Evolutionary conservation across 1,140 invertebrate species (phyloP), one percentile per base, ranked within the genome.

Genomic region (Cephus cinctus): DNA sequence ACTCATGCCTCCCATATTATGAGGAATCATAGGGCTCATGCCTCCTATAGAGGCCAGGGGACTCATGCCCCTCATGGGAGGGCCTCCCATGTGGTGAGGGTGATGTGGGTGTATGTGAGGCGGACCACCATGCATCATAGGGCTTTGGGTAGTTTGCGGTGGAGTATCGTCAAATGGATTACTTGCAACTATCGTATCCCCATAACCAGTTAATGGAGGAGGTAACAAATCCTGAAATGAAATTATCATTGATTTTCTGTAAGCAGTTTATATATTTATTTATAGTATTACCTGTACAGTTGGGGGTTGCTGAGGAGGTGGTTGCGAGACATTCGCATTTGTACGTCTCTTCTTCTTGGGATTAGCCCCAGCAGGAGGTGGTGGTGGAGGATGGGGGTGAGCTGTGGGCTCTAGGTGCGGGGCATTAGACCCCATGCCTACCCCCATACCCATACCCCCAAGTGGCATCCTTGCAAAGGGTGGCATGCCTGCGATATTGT

Each of bases 101-200:
- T 80, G 73, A 52, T 75, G 74, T 2, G 69, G 61, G 57, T 77
- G 76, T 71, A 80, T 78, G 43, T 78, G 78, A 2, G 70, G 71
- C 16, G 73, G 71, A 9, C 81, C 80, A 71, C 82, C 80, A 67
- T 81, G 66, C 75, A 86, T 85, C 75, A 82, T 85, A 31, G 80
- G 79, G 54, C 59, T 81, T 68, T 75, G 79, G 59, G 76, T 77
- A 70, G 69, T 80, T 75, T 58, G 83, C 62, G 75, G 85, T 16
- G 92, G 90, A 8, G 87, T 90, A 64, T 98, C 94, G 75, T 98
- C 94, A 76, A 98, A 96, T 19, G 94, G 94, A 78, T 96, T 96
- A 43, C 90, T 94, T 23, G 92, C 94, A 50, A 96, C 85, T 64
- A 97, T 94, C 34, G 92, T 95, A 65, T 96, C 92, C 30, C 92